Conservation (phyloP, 2,888 invertebrate species). For the Cantharis flavilabris region DNA sequence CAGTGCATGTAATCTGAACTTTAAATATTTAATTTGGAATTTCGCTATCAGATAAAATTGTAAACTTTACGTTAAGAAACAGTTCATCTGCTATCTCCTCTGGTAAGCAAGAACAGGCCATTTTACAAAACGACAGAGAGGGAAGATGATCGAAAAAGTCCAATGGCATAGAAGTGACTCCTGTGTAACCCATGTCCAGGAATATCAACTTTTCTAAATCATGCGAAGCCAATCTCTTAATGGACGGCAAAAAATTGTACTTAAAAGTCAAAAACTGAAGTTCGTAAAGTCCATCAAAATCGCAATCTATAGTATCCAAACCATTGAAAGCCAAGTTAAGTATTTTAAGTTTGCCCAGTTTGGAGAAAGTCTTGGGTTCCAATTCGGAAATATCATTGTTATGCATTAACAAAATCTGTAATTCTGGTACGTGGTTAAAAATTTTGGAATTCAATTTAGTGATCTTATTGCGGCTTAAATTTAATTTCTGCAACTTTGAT, state of each 20-base stretch:
- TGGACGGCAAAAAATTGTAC: not conserved
- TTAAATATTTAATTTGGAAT: not conserved
- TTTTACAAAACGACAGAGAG: not conserved
- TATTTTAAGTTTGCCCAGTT: not conserved
- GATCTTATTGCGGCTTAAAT: not conserved
- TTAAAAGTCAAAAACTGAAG: not conserved
- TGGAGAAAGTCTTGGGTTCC: not conserved
- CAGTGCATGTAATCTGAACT: not conserved
- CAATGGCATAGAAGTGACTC: not conserved
- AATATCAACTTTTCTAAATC: not conserved
- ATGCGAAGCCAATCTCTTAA: not conserved
- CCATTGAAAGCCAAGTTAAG: not conserved
- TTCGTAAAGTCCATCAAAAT: not conserved
- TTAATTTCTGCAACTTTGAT: not conserved
- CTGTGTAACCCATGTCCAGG: not conserved
- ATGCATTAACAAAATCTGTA: not conserved
- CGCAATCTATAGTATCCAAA: not conserved
- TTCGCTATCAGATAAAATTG: not conserved
- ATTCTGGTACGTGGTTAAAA: not conserved
- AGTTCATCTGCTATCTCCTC: not conserved
- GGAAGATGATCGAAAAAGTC: conserved; percentile 7
- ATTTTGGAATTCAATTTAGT: not conserved
- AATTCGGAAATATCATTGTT: not conserved
- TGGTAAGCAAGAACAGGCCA: not conserved
- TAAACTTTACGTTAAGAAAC: not conserved